These are phyloP conservation scores for Galaxias olidus DNA, from an alignment of 2,797 vertebrate species.

Conservation along the genomic window DNA sequence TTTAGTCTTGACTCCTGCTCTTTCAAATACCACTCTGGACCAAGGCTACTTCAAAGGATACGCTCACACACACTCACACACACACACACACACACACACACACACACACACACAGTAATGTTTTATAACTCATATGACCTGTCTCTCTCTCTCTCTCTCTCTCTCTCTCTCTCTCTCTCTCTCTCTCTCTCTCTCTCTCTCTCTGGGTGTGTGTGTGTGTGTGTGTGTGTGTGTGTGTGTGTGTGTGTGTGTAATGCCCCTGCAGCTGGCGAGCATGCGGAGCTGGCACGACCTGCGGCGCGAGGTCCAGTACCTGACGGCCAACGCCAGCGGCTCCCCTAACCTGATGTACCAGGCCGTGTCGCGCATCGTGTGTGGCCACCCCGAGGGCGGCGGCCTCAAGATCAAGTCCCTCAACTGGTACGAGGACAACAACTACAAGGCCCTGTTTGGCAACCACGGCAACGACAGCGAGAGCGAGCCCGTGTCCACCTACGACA, in stretches of 20 bases:
- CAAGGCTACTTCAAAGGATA: neutral
- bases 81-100: conserved; percentile 6
- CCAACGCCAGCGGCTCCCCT: conserved; percentile 84
- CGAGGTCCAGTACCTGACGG: conserved; percentile 87
- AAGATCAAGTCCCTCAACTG: conserved; percentile 98
- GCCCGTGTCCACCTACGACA: conserved; percentile 81
- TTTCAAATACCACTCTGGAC: neutral
- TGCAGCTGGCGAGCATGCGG: conserved; percentile 85
- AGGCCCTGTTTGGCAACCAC: conserved; percentile 88
- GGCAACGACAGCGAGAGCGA: conserved; percentile 82
- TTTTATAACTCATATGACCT: neutral
- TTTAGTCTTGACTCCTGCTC: neutral
- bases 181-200: neutral
- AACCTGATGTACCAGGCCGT: conserved; percentile 89
- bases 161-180: neutral
- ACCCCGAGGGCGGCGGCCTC: conserved; percentile 91
- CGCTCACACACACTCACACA: conserved; percentile 3
- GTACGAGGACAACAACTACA: conserved; percentile 98
- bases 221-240: neutral
- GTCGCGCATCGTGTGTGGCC: conserved; percentile 91
- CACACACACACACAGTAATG: conserved; percentile 1
- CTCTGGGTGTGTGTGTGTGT: too few relatives aligned
- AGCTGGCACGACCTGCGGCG: conserved; percentile 93
- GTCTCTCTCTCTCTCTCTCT: neutral
- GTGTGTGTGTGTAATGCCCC: neutral